These are phyloP conservation scores for Ferdinandea cuprea DNA, from an alignment of 2,888 invertebrate species.

Conservation along the genomic window DNA sequence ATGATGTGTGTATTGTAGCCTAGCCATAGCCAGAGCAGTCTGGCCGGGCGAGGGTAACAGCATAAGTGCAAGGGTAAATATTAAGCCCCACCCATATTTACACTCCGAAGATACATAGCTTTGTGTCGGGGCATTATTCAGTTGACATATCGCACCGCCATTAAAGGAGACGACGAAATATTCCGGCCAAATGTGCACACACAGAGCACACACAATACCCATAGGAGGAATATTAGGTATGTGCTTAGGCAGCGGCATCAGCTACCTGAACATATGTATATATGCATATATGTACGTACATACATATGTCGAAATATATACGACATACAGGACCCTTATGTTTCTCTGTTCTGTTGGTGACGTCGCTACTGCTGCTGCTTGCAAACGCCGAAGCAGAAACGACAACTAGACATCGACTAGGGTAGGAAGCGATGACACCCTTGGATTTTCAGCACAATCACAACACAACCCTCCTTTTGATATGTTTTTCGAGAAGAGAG, in stretches of 20 bases:
- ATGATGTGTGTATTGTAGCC: constrained; percentile 34
- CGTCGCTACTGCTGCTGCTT: constrained; percentile 38
- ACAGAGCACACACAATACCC: constrained; percentile 55
- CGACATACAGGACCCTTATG: constrained; percentile 60
- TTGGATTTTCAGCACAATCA: constrained; percentile 34
- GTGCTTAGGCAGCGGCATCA: constrained; percentile 57
- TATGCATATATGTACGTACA: constrained; percentile 39
- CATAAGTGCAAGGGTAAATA: constrained; percentile 75
- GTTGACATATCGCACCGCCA: constrained; percentile 75
- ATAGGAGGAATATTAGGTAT: constrained; percentile 69
- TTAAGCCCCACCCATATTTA: constrained; percentile 75
- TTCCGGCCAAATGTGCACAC: constrained; percentile 73
- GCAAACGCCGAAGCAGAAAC: constrained; percentile 67
- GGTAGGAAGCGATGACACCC: constrained; percentile 32
- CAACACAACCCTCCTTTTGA: constrained; percentile 33
- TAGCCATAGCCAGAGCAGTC: constrained; percentile 4
- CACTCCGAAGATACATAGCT: constrained; percentile 73
- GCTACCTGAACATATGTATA: constrained; percentile 59
- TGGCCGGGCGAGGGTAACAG: constrained; percentile 70
- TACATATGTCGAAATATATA: too few relatives aligned
- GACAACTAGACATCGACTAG: neutral
- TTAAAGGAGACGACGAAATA: constrained; percentile 79
- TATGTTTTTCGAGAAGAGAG: constrained; percentile 13
- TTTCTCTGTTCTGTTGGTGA: constrained; percentile 54
- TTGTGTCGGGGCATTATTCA: constrained; percentile 74